Conservation (phyloP, 2,797 vertebrate species). For the Xyrichtys novacula region DNA sequence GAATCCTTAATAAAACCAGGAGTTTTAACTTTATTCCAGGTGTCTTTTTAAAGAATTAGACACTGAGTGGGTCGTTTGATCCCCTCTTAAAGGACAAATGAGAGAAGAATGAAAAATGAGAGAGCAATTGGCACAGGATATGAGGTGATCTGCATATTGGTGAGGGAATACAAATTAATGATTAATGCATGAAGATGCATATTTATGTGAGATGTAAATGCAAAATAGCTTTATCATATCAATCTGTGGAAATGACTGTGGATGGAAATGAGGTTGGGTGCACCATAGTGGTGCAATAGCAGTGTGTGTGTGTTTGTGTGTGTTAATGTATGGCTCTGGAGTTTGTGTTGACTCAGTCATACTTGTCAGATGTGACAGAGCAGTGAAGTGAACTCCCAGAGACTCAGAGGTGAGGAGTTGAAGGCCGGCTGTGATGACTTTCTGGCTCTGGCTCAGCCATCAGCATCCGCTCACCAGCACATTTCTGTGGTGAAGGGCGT, state of each 20-base stretch:
- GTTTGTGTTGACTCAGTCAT: constrained; percentile 36
- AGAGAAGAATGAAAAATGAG: not conserved
- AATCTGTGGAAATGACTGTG: constrained; percentile 30
- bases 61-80: not conserved
- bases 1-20: not conserved
- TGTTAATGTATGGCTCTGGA: constrained; percentile 13
- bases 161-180: constrained; percentile 12
- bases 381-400: constrained; percentile 49
- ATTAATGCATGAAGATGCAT: constrained; percentile 49
- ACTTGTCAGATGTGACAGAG: constrained; percentile 57
- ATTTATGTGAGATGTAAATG: constrained; percentile 41
- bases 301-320: not conserved
- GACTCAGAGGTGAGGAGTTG: constrained; percentile 68
- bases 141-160: constrained; percentile 19
- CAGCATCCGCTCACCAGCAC: constrained; percentile 51
- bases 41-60: not conserved
- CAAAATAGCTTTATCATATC: constrained; percentile 38
- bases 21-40: not conserved
- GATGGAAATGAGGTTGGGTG: constrained; percentile 17
- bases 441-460: constrained; percentile 64
- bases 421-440: constrained; percentile 61
- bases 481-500: constrained; percentile 68
- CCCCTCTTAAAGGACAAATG: not conserved
- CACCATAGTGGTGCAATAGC: not conserved
- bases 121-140: not conserved